A percentile compares a stretch with the other conserved stretches of the same genome.
Conservation (phyloP, 2,113 vertebrate genomes). For the Mesembrinibis cayennensis region DNA sequence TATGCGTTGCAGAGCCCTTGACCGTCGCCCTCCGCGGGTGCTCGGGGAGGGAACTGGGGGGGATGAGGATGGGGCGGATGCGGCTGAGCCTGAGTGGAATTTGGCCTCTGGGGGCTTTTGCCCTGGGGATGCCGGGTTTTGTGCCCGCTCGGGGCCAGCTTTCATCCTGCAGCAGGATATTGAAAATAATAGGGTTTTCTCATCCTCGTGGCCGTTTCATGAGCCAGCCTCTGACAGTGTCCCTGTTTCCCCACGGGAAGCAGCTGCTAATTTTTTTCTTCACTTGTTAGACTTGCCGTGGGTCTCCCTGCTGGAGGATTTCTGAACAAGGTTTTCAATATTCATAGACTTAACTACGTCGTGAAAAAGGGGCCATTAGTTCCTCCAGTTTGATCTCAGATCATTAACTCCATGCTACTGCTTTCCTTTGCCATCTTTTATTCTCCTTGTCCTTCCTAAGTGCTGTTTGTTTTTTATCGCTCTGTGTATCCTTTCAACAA, state of each 20-base stretch:
- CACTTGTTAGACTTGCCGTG: background rate
- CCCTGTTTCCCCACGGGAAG: background rate
- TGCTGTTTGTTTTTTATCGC: background rate
- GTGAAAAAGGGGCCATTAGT: background rate
- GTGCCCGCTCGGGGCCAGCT: background rate
- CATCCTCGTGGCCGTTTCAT: background rate
- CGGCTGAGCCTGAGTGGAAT: background rate
- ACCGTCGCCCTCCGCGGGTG: fast-evolving
- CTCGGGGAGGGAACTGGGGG: background rate
- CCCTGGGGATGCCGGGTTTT: background rate
- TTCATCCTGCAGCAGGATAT: background rate
- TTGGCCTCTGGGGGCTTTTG: background rate
- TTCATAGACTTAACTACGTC: background rate
- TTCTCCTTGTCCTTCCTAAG: conserved; percentile 1
- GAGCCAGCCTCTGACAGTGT: background rate
- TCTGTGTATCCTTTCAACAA: background rate
- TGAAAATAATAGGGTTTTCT: background rate
- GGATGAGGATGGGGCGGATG: background rate
- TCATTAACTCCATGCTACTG: background rate
- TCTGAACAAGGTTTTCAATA: conserved; percentile 31
- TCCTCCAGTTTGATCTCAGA: background rate
- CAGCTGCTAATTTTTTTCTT: background rate
- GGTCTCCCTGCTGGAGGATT: background rate
- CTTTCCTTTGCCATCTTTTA: background rate
- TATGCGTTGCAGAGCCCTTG: background rate